A percentile compares a stretch with the other conserved stretches of the same genome.
Evolutionary conservation across 1,140 invertebrate species (phyloP).

Genomic region (Drosophila ambigua): DNA sequence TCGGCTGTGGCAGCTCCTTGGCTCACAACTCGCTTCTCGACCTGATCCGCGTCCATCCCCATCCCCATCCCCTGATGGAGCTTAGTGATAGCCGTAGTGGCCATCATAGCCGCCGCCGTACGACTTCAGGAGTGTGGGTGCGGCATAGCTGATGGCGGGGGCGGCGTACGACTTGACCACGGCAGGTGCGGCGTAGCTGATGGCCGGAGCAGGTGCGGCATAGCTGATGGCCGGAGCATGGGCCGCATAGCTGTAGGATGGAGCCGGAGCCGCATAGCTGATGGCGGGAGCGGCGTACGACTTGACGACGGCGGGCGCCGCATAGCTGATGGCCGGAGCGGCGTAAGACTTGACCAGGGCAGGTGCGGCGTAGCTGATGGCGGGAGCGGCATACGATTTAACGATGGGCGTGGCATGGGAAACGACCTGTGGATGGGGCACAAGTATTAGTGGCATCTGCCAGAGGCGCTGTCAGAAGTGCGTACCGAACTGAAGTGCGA

Average conservation of each 20-base stretch:
- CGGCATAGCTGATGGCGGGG: constrained; percentile 68
- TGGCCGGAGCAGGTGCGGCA: constrained; percentile 43
- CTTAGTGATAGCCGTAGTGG: constrained; percentile 43
- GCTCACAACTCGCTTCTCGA: constrained; percentile 20
- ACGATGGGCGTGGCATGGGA: constrained; percentile 55
- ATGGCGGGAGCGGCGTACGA: constrained; percentile 63
- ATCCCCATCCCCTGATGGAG: neutral
- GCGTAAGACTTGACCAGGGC: constrained; percentile 56
- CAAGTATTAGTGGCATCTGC: neutral
- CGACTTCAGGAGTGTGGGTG: constrained; percentile 64
- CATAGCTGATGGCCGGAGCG: constrained; percentile 66
- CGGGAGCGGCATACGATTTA: constrained; percentile 46
- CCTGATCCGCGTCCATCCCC: neutral
- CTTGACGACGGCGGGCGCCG: constrained; percentile 63
- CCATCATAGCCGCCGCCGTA: constrained; percentile 43
- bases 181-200: constrained; percentile 37
- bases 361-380: constrained; percentile 40
- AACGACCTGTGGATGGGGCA: constrained; percentile 36
- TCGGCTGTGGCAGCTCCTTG: constrained; percentile 30
- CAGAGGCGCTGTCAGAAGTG: neutral
- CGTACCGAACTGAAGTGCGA: constrained; percentile 74
- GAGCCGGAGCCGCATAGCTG: constrained; percentile 41
- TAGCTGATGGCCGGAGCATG: constrained; percentile 59
- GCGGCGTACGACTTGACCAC: constrained; percentile 58
- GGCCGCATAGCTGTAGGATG: constrained; percentile 53